Percentiles rank a stretch among this genome's conserved stretches.
Conservation (phyloP, 2,797 vertebrate genomes). For the Clangula hyemalis region DNA sequence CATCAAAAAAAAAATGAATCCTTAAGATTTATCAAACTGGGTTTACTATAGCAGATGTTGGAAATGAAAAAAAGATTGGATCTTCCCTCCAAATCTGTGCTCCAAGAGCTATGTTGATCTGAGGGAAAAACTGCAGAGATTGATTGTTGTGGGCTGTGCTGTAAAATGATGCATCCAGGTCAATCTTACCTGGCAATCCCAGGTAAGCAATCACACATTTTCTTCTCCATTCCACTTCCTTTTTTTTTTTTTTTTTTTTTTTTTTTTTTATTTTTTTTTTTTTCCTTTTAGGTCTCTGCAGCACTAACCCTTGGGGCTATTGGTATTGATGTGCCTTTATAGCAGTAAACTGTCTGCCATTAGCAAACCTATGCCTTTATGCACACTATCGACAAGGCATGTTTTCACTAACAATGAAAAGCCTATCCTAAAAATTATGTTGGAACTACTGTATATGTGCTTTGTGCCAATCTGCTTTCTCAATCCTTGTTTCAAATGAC, state of each 20-base stretch:
- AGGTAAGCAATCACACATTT: not conserved
- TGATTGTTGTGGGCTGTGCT: not conserved
- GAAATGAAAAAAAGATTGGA: rapidly evolving
- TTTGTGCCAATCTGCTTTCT: not conserved
- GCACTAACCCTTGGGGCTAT: not conserved
- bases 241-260: no score
- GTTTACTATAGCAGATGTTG: not conserved
- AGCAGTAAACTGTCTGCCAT: not conserved
- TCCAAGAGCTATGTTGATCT: rapidly evolving
- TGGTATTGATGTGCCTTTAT: not conserved
- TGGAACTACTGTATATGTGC: not conserved
- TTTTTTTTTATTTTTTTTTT: not conserved
- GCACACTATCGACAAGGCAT: not conserved
- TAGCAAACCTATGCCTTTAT: not conserved
- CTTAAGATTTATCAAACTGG: not conserved
- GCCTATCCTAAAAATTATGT: not conserved
- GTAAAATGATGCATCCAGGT: not conserved
- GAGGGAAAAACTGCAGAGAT: not conserved
- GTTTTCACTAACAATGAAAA: not conserved
- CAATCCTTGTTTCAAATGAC: not conserved
- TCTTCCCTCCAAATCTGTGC: not conserved
- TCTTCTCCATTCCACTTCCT: not conserved
- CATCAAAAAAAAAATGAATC: not conserved
- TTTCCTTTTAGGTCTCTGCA: not conserved
- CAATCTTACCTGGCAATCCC: not conserved